Percentiles rank a stretch among this genome's conserved stretches.
These are phyloP conservation scores for Jacana jacana DNA, from an alignment of 2,113 vertebrate genomes.

Conservation along the genomic window DNA sequence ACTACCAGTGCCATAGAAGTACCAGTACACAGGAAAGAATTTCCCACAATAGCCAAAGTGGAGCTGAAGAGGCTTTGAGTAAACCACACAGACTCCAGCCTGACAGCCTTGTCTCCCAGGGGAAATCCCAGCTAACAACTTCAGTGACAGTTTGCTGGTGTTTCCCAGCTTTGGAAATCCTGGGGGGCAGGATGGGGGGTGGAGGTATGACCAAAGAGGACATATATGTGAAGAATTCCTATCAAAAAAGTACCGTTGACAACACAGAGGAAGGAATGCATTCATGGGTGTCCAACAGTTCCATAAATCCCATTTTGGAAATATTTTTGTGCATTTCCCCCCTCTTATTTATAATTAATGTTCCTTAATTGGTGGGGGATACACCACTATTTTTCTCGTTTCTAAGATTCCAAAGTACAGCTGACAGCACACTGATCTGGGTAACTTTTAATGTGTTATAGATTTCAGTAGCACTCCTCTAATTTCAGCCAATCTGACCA, in stretches of 20 bases:
- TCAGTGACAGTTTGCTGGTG: neutral
- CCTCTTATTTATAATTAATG: neutral
- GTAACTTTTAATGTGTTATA: neutral
- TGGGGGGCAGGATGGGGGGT: neutral
- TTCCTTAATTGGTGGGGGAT: neutral
- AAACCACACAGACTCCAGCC: neutral
- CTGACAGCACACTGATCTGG: neutral
- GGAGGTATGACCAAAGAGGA: neutral
- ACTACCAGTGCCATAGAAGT: neutral
- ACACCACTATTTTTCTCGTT: neutral
- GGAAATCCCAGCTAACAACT: neutral
- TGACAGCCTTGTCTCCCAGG: neutral
- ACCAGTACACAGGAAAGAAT: neutral
- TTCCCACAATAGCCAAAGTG: neutral
- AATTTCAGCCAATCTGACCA: neutral
- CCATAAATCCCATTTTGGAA: neutral
- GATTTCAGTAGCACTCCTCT: neutral
- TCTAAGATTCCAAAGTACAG: neutral
- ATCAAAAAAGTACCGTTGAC: neutral
- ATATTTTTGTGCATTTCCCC: neutral
- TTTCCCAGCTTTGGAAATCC: slow-evolving; percentile 5
- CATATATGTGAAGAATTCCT: neutral
- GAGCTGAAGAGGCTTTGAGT: slow-evolving; percentile 21
- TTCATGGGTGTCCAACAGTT: neutral
- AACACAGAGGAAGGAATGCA: neutral